These are phyloP conservation scores for Orestias chungarensis DNA, from an alignment of 2,797 vertebrate genomes.

Conservation along the genomic window DNA sequence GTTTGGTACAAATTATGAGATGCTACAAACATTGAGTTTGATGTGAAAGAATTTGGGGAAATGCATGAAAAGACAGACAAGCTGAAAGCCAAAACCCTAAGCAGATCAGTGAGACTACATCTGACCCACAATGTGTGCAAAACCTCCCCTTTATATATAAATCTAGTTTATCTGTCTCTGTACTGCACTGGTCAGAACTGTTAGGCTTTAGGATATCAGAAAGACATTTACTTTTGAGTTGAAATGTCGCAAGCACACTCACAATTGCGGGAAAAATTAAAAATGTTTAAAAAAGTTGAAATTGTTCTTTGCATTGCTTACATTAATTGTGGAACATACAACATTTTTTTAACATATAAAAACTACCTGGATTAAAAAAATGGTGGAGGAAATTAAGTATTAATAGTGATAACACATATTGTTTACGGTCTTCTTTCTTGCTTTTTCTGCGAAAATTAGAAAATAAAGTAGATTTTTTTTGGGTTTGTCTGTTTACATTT, in stretches of 20 bases:
- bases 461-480: no score
- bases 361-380: no score
- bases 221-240: neutral
- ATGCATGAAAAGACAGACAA: constrained; percentile 45
- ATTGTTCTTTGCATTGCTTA: no score
- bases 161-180: neutral
- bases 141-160: neutral
- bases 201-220: neutral
- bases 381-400: neutral
- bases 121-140: neutral
- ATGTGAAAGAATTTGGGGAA: constrained; percentile 29
- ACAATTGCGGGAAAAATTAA: no score
- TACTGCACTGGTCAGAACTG: no score
- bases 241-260: no score
- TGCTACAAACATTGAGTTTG: constrained; percentile 41
- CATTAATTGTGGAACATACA: no score
- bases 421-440: neutral
- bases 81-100: constrained; percentile 47
- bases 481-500: no score
- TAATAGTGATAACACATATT: neutral
- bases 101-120: constrained; percentile 16
- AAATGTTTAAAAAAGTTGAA: no score
- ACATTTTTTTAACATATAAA: no score
- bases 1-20: neutral
- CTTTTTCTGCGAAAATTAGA: neutral